These are phyloP conservation scores for Drosophila stalkeri DNA, from an alignment of 2,888 invertebrate genomes.

Conservation along the genomic window DNA sequence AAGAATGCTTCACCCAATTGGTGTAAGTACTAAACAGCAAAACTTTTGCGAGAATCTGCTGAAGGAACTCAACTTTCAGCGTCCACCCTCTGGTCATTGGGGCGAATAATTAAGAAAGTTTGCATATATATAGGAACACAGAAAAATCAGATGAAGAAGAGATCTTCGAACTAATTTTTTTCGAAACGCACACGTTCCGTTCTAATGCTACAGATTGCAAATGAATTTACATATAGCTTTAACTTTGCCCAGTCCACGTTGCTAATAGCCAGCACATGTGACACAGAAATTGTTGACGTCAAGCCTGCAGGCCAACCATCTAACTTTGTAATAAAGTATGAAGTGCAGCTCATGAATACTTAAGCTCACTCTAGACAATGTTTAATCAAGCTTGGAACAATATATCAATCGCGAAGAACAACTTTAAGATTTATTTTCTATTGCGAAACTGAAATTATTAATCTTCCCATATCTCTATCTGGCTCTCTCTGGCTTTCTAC, in stretches of 20 bases:
- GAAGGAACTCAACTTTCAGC: background rate
- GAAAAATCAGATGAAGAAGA: too few species aligned
- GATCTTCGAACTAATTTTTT: background rate
- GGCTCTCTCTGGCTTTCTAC: background rate
- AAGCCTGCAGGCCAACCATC: background rate
- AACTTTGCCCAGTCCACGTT: background rate
- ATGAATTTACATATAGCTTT: conserved; percentile 19
- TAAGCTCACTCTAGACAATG: background rate
- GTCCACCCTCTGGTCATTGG: conserved; percentile 13
- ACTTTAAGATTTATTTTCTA: background rate
- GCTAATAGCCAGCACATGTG: background rate
- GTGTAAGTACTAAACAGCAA: conserved; percentile 13
- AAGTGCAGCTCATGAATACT: background rate
- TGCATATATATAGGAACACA: conserved; percentile 11
- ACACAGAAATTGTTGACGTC: background rate
- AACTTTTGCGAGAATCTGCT: conserved; percentile 8
- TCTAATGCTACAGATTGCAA: background rate
- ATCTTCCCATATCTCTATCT: background rate
- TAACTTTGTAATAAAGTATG: background rate
- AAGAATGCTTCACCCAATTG: conserved; percentile 11
- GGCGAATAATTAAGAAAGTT: conserved; percentile 49
- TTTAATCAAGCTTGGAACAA: background rate
- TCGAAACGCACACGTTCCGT: background rate
- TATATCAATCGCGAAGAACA: background rate
- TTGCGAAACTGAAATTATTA: background rate